Evolutionary conservation across 2,797 vertebrate genomes (phyloP).

Genomic region (Sylvia borin): DNA sequence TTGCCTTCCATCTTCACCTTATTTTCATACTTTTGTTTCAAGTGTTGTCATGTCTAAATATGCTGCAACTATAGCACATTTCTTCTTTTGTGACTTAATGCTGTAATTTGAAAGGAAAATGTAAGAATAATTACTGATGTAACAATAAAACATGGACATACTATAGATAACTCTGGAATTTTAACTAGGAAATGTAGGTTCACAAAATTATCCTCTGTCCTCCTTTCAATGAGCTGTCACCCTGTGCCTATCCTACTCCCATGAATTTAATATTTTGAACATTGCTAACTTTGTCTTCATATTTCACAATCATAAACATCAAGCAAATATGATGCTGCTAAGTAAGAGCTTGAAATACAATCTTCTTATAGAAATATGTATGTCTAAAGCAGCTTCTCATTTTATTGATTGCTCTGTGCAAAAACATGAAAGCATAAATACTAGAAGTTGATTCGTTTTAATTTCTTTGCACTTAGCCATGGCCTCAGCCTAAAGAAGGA

Average conservation of each 20-base stretch:
- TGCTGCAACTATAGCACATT: background rate
- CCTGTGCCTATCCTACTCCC: conserved; percentile 41
- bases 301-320: conserved; percentile 60
- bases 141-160: conserved; percentile 42
- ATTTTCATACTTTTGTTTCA: conserved; percentile 22
- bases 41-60: conserved; percentile 17
- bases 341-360: conserved; percentile 11
- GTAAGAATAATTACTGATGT: conserved; percentile 53
- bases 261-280: conserved; percentile 43
- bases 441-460: conserved; percentile 16
- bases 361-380: conserved; percentile 25
- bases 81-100: conserved; percentile 24
- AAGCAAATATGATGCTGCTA: conserved; percentile 47
- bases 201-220: conserved; percentile 39
- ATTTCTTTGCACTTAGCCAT: conserved; percentile 58
- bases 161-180: conserved; percentile 47
- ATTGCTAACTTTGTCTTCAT: conserved; percentile 44
- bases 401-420: conserved; percentile 50
- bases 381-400: conserved; percentile 8
- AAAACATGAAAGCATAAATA: conserved; percentile 60
- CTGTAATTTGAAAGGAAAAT: conserved; percentile 61
- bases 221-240: conserved; percentile 42
- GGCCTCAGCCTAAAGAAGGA: conserved; percentile 40
- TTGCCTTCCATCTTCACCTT: background rate
- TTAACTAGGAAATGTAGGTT: conserved; percentile 57